Conservation (phyloP, 92 coral and sea anemone genomes). For the Metridium senile region DNA sequence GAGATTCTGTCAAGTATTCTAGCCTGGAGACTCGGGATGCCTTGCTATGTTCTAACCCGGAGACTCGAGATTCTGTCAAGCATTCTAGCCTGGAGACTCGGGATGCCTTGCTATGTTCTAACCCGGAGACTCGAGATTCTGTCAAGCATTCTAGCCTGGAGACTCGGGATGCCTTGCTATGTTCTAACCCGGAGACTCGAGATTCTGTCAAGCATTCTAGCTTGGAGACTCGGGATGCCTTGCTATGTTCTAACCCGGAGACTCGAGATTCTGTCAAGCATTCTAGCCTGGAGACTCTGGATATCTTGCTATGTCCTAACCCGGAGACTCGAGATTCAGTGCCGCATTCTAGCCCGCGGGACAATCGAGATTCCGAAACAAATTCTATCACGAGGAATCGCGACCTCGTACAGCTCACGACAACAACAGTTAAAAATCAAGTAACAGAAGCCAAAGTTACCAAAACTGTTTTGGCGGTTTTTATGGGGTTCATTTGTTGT, state of each 20-base stretch:
- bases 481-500: constrained; percentile 19
- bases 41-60: too few species aligned
- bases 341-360: background rate
- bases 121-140: too few species aligned
- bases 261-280: background rate
- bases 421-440: background rate
- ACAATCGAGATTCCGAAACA: too few species aligned
- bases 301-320: too few species aligned
- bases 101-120: too few species aligned
- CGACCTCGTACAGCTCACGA: too few species aligned
- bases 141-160: too few species aligned
- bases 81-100: too few species aligned
- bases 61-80: too few species aligned
- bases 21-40: too few species aligned
- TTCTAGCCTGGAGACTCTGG: background rate
- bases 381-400: too few species aligned
- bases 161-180: too few species aligned
- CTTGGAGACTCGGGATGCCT: background rate
- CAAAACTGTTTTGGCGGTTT: constrained; percentile 13
- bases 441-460: constrained; percentile 21
- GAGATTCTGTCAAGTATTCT: background rate
- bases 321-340: background rate
- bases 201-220: background rate
- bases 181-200: background rate
- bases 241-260: background rate